Evolutionary conservation across 2,113 vertebrate species (phyloP).

Genomic region (Phaethornis superciliosus): DNA sequence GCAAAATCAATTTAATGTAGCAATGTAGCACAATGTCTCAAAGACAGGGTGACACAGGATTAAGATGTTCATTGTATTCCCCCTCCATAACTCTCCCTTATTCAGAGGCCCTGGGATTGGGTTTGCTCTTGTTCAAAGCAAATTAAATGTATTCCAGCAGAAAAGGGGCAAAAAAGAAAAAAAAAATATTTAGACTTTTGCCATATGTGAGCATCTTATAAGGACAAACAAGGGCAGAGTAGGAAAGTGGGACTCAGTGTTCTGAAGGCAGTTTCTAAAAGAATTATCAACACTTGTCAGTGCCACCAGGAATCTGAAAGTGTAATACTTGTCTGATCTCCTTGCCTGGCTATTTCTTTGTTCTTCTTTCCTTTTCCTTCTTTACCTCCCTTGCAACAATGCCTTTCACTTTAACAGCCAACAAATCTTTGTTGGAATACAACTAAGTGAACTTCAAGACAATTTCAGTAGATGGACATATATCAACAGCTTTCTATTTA

Average conservation of each 20-base stretch:
- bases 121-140: slow-evolving; percentile 48
- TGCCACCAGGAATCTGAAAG: not conserved
- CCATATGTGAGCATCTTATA: not conserved
- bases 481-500: not conserved
- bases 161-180: not conserved
- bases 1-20: slow-evolving; percentile 79
- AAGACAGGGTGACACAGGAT: slow-evolving; percentile 73
- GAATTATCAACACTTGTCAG: not conserved
- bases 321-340: not conserved
- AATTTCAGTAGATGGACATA: not conserved
- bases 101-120: slow-evolving; percentile 36
- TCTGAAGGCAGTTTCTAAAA: not conserved
- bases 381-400: not conserved
- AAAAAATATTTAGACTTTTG: not conserved
- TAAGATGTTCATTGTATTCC: slow-evolving; percentile 45
- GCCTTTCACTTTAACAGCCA: not conserved
- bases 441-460: not conserved
- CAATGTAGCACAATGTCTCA: slow-evolving; percentile 69
- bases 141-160: slow-evolving; percentile 57
- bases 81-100: not conserved
- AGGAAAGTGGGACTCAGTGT: not conserved
- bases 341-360: not conserved
- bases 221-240: not conserved
- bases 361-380: not conserved
- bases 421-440: not conserved